Base-by-base conservation (phyloP, 2,797 vertebrate genomes). In the Rousettus madagascariensis region DNA sequence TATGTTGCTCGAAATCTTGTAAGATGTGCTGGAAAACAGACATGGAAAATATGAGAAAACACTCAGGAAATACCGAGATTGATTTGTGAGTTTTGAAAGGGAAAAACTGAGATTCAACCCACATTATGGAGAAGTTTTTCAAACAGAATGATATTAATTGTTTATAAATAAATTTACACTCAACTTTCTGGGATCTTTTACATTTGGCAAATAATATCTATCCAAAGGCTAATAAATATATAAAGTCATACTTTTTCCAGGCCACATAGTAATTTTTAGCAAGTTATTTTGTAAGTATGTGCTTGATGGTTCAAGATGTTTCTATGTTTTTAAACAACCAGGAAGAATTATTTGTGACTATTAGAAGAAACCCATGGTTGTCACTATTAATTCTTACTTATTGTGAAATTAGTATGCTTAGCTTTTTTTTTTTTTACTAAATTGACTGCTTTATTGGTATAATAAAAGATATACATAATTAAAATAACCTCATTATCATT, bases 71-170 rank as follows among this genome's bases (percentile, higher is more conserved):
- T 79, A 92, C 6, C 71, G 20, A 90, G 1, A n/a, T 30, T 79
- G 61, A 66, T 75, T 95, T 90, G 22, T 57, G 22, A 57, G 55
- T 88, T 92, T 84, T 11, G 89, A 74, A 66, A 83, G 90, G 15
- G 1, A 46, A 95, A 93, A 82, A 9, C 74, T 5, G 28, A 30
- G 5, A 75, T 86, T 96, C 55, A 13, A 5, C 0, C 0, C 63
- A 5, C 1, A 86, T 95, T 90, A 57, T 46, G 28, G 20, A 85
- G 72, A 59, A 94, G 22, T 2, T 95, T 90, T 97, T 95, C 33
- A 95, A 53, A 87, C 3, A 91, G 24, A 89, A 95, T 10, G 26
- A 26, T 26, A 4, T 89, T 75, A 88, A 91, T 0, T 6, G 0
- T n/a, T 94, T 28, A 8, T 86, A 95, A 95, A 36, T 16, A 79